Evolutionary conservation across 2,888 invertebrate genomes (phyloP), one percentile per base, ranked within the genome.

Genomic region (Pseudococcus jackbeardsleyi): DNA sequence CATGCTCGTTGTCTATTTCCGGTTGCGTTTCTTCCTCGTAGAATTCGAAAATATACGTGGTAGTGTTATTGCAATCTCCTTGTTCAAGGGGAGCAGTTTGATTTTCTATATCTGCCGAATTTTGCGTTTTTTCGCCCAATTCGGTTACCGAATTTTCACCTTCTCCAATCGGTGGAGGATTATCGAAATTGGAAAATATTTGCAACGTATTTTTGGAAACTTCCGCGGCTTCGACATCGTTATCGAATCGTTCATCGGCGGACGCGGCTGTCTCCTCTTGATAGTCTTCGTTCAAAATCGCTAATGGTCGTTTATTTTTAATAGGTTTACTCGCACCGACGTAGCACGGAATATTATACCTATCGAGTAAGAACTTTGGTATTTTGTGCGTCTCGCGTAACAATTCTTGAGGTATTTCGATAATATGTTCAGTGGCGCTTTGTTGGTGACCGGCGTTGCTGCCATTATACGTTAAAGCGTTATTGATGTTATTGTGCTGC

Each of bases 341-440:
- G 82, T 82, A 88, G 19, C 88, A 88, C 42, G 88, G 88, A 12
- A 88, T 88, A 54, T 88, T 88, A 54, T 88, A 88, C 7, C 88
- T 48, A 19, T 88, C 88, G 50, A 88, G 77, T 17, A 88, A 48
- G 82, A 88, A 88, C 33, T 88, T 88, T 0, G 88, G 88, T 79
- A 88, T 48, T 48, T 77, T 79, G 19, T 88, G 82, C 33, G 33
- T 77, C 26, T 79, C 54, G 50, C 88, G 88, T 50, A 88, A 54
- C 12, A 88, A 19, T 39, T 46, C 33, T 59, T 88, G 77, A 19
- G 88, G 88, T 9, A 88, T 82, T 79, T 88, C 88, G 26, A 88
- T 88, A 15, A 88, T 54, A 22, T 82, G 79, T 46, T 82, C 79
- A 19, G 79, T 82, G 19, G 79, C 19, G 9, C 42, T 39, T 79